These are phyloP conservation scores for Tiaroga cobitis DNA, from an alignment of 2,797 vertebrate species.

Conservation along the genomic window DNA sequence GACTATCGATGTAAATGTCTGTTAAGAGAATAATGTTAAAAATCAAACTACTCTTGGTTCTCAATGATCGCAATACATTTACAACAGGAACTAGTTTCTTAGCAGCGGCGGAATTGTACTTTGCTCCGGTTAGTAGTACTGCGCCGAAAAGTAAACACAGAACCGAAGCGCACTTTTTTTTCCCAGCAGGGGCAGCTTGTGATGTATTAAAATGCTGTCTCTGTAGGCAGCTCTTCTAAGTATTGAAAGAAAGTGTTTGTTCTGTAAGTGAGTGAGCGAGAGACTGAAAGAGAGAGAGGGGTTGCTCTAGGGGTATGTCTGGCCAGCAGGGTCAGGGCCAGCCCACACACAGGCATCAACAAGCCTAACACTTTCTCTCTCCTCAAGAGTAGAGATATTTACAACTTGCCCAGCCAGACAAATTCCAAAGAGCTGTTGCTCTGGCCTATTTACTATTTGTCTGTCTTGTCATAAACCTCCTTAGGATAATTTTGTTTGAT, in stretches of 20 bases:
- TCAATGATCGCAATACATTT: no score
- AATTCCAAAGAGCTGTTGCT: conserved; percentile 19
- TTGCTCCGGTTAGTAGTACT: no score
- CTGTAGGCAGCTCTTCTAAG: background rate
- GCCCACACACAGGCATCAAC: background rate
- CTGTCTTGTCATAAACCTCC: conserved; percentile 8
- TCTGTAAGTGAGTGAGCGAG: background rate
- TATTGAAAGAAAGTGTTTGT: background rate
- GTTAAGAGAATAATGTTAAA: no score
- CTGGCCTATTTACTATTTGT: conserved; percentile 26
- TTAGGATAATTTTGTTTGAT: conserved; percentile 32
- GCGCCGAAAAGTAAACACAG: no score
- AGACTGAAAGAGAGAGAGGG: background rate
- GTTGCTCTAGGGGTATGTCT: background rate
- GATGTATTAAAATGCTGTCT: background rate
- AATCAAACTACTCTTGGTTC: no score
- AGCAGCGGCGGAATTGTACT: no score
- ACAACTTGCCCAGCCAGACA: conserved; percentile 12
- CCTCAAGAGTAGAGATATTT: conserved; percentile 20
- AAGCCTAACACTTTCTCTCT: conserved; percentile 26
- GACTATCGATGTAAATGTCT: no score
- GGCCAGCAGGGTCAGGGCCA: conserved; percentile 19
- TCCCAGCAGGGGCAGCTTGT: background rate
- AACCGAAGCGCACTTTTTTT: no score
- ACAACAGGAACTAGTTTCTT: no score